Base-by-base conservation (phyloP, 2,113 vertebrate genomes). In the Thymallus thymallus region DNA sequence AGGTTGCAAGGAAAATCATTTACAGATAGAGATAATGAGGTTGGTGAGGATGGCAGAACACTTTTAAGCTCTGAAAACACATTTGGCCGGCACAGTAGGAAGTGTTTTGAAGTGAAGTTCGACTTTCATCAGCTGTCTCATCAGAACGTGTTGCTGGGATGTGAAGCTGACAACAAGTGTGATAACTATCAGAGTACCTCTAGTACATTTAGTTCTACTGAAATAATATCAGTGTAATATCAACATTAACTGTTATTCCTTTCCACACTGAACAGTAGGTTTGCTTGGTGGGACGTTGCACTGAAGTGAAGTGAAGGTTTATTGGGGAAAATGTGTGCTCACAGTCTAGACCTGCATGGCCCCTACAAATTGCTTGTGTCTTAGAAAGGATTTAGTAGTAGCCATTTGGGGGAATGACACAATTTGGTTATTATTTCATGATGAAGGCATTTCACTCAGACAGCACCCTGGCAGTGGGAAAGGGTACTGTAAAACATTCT, bases 341-440 rank as follows among this genome's bases (percentile, higher is more conserved):
- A 35, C 22, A 29, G 63, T 58, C 71, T 71, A 41, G n/a, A 60
- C 18, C 58, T 56, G 13, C 13, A 24, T 45, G 48, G 72, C 55
- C 30, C 58, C 14, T 80, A 5, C 46, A 72, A 79, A 35, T 13
- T 32, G 30, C 16, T 29, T 18, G 35, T 51, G 63, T 75, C 78
- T 76, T 78, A 46, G 48, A 46, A 65, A 67, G 45, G 62, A 46
- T 65, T 65, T 73, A 66, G 72, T n/a, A 22, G 24, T 55, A n/a
- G 65, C 62, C 61, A 66, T 51, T 24, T 65, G 72, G 70, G 5
- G 70, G 22, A 64, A 26, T 65, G 48, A 70, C 62, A 46, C 64
- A 56, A 24, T 6, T 20, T 1, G 14, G 18, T 32, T 66, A n/a
- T 66, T 66, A 20, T 66, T 66, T 51, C 67, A 60, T 58, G 4